Evolutionary conservation across 2,113 vertebrate genomes (phyloP), one percentile per base, ranked within the genome.

Genomic region (Oryzias celebensis): DNA sequence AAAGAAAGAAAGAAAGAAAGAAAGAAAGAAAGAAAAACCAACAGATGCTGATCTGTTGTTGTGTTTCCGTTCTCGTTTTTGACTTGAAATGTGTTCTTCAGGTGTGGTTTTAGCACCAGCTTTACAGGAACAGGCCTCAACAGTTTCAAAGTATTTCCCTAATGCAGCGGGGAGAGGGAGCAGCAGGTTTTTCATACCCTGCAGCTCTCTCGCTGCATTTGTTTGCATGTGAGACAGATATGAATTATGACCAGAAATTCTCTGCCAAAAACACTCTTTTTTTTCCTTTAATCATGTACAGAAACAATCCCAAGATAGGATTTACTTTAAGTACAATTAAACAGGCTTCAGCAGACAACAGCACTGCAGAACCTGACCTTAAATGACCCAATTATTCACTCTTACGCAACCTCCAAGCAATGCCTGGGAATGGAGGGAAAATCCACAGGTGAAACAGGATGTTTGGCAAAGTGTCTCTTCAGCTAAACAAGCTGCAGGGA

Each of bases 131-230:
- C 91, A 91, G 83, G 91, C 89, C 85, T 60, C 62, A 63, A 88
- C 91, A 90, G 66, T 75, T 51, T 67, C 51, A 72, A 90, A 88
- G 64, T 89, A 92, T 91, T 85, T 83, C 81, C 81, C 85, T 73
- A 17, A 8, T 71, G 88, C 78, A 31, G 62, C 62, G 43, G 6
- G 52, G 20, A 50, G 73, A 77, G 69, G 63, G 84, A 84, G 80
- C 73, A 78, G 77, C 52, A 54, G 62, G 75, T 44, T 52, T 64
- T 57, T 64, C 64, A 75, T n/a, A 56, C 73, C 65, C 55, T 55
- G 65, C 20, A 28, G 50, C 26, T 58, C 79, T 67, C 24, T 46
- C 49, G 44, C 65, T 51, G 17, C 55, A 55, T 3, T 77, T 62
- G 58, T 54, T 17, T 54, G 82, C 65, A 58, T 50, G 36, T 65